A percentile compares a stretch with the other conserved stretches of the same genome.
Evolutionary conservation across 2,797 vertebrate genomes (phyloP).

Genomic region (Centropyge bicolor): DNA sequence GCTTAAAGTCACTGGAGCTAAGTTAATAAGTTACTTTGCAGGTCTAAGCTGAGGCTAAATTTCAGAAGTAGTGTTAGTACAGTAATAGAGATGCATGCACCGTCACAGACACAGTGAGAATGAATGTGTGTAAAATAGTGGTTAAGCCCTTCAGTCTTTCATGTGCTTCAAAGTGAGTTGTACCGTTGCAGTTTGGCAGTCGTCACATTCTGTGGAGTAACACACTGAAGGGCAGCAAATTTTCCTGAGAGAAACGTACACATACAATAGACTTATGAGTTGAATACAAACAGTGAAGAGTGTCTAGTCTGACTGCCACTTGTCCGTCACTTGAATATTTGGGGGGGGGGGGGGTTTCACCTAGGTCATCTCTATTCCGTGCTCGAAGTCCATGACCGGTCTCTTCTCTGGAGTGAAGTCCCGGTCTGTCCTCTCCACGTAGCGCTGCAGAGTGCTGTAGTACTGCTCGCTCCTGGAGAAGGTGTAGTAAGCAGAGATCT

Average conservation of each 20-base stretch:
- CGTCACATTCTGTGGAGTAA: slow-evolving; percentile 15
- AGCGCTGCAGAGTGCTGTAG: slow-evolving; percentile 92
- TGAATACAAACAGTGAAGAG: neutral
- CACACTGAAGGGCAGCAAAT: neutral
- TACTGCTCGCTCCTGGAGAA: slow-evolving; percentile 86
- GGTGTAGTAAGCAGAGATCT: slow-evolving; percentile 88
- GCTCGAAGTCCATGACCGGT: slow-evolving; percentile 74
- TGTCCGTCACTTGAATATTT: neutral
- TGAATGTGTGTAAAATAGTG: slow-evolving; percentile 20
- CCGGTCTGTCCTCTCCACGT: slow-evolving; percentile 85
- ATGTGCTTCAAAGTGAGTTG: neutral
- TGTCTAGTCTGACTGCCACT: neutral
- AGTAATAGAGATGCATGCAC: neutral
- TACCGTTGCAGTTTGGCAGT: neutral
- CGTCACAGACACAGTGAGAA: neutral
- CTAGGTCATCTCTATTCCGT: slow-evolving; percentile 62
- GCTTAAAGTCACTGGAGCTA: neutral
- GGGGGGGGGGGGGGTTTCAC: too few relatives aligned
- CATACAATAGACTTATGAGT: slow-evolving; percentile 1
- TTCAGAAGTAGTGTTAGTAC: neutral
- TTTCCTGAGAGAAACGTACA: slow-evolving; percentile 37
- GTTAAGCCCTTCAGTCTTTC: slow-evolving; percentile 3
- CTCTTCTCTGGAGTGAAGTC: slow-evolving; percentile 76
- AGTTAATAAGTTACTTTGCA: neutral
- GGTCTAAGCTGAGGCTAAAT: neutral